These are phyloP conservation scores for Trogon melanurus DNA, from an alignment of 2,113 vertebrate species.

Conservation along the genomic window DNA sequence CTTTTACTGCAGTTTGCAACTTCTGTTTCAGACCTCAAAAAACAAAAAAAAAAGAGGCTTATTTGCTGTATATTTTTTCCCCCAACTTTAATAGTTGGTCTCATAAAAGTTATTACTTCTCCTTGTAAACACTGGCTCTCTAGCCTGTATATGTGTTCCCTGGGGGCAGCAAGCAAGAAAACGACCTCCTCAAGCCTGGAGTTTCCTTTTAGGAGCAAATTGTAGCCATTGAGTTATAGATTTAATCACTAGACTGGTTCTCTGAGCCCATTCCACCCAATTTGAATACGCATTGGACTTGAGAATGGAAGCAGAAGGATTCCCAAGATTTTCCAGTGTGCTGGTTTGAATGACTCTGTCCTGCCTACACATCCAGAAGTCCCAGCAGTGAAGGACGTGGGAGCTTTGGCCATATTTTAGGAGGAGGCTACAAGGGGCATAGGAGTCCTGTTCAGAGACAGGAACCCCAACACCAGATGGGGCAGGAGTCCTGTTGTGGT, in stretches of 20 bases:
- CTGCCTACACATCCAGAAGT: neutral
- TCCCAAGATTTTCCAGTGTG: neutral
- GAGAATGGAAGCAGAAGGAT: neutral
- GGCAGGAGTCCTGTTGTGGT: neutral
- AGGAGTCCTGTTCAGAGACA: neutral
- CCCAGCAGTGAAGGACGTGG: neutral
- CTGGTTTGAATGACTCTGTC: neutral
- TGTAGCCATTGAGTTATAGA: neutral
- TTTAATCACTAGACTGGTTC: neutral
- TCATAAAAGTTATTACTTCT: constrained; percentile 12
- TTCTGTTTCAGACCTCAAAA: neutral
- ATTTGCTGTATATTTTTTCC: neutral
- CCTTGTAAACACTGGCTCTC: neutral
- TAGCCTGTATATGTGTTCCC: neutral
- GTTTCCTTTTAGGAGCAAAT: neutral
- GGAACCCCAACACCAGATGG: neutral
- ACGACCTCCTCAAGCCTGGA: neutral
- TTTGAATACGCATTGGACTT: neutral
- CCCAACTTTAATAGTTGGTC: neutral
- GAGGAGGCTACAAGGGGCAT: neutral
- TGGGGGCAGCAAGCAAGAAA: neutral
- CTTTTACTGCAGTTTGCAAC: neutral
- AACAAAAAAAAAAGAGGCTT: neutral
- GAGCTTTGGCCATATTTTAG: neutral
- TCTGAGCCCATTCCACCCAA: neutral